These are phyloP conservation scores for Drosophila nigrodunni DNA, from an alignment of 1,140 invertebrate species.

Conservation along the genomic window DNA sequence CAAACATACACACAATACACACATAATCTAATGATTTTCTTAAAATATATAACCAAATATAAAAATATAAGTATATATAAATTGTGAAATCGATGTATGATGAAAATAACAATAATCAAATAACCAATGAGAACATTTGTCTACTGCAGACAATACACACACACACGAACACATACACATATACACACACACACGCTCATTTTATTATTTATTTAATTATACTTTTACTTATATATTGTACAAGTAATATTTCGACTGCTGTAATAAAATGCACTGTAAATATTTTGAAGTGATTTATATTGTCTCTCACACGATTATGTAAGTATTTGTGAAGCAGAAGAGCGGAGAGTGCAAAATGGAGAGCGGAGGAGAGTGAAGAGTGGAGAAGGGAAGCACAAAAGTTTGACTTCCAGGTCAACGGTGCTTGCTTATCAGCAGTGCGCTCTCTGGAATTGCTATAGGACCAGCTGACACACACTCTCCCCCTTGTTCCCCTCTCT, in stretches of 20 bases:
- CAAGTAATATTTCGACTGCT: slow-evolving; percentile 59
- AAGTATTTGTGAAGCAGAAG: slow-evolving; percentile 38
- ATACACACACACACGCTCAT: slow-evolving; percentile 41
- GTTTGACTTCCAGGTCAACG: slow-evolving; percentile 35
- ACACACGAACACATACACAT: slow-evolving; percentile 50
- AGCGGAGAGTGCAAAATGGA: background rate
- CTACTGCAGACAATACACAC: slow-evolving; percentile 47
- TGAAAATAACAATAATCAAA: slow-evolving; percentile 25
- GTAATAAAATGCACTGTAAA: slow-evolving; percentile 50
- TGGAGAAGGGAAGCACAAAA: slow-evolving; percentile 26
- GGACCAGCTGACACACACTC: background rate
- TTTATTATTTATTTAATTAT: slow-evolving; percentile 67
- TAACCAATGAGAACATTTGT: slow-evolving; percentile 12
- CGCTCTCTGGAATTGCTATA: background rate
- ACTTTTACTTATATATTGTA: slow-evolving; percentile 69
- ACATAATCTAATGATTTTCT: slow-evolving; percentile 19
- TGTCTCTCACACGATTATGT: slow-evolving; percentile 32
- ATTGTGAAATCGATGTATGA: background rate
- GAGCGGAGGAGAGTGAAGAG: background rate
- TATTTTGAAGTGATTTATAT: slow-evolving; percentile 29
- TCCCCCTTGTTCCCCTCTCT: slow-evolving; percentile 6
- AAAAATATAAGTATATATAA: background rate
- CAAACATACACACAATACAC: background rate
- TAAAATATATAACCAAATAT: background rate
- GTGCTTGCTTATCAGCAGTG: slow-evolving; percentile 27